Conservation (phyloP, 2,888 invertebrate species). For the Amiota mariae region DNA sequence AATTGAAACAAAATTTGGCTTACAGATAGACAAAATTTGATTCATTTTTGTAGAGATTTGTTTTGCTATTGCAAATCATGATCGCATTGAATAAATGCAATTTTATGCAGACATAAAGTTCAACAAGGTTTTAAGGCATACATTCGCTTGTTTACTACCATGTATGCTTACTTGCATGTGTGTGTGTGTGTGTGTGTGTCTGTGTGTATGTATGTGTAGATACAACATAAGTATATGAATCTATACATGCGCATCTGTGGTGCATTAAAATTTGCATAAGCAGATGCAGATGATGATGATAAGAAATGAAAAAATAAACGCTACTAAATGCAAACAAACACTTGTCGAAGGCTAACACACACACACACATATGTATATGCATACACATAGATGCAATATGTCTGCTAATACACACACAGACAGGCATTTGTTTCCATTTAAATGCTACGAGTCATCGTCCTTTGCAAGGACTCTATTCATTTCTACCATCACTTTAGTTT, state of each 20-base stretch:
- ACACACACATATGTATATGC: no score
- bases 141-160: background rate
- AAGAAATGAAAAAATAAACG: constrained; percentile 1
- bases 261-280: constrained; percentile 26
- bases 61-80: background rate
- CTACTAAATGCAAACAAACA: constrained; percentile 14
- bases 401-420: background rate
- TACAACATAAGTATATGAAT: no score
- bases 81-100: background rate
- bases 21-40: background rate
- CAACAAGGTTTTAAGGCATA: constrained; percentile 7
- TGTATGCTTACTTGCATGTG: background rate
- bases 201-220: no score
- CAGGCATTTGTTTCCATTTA: background rate
- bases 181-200: no score
- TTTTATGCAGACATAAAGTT: constrained; percentile 18
- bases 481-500: no score
- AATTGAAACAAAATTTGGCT: background rate
- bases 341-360: constrained; percentile 14
- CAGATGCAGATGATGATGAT: no score
- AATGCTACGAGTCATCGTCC: background rate
- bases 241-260: constrained; percentile 2
- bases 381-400: background rate
- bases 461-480: no score
- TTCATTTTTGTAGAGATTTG: no score